Evolutionary conservation across 2,888 invertebrate species (phyloP), one percentile per base, ranked within the genome.

Genomic region (Meta bourneti): DNA sequence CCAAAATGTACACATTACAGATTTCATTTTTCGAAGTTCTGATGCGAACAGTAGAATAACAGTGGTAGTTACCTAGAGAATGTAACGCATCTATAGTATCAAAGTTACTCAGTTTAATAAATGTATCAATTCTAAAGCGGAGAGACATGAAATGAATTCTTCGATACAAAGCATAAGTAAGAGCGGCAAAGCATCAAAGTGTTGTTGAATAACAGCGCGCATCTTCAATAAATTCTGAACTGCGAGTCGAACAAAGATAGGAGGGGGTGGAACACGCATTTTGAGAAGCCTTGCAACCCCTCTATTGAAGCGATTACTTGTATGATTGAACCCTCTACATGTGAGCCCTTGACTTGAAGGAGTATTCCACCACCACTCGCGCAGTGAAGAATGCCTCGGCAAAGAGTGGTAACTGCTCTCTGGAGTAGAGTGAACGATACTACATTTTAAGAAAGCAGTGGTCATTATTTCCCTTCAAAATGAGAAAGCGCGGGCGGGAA

Each of bases 401-500:
- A 78, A 69, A 78, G 78, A 61, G 85, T 78, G 85, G 49, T 75
- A 84, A 84, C 74, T 75, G 84, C 75, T 34, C 34, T 16, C 13
- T 13, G 51, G 49, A 82, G 69, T 48, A 11, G 69, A 82, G 85
- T 78, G 85, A 70, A 70, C 61, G 69, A 86, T 78, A 71, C 77
- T 51, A 77, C 85, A 77, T 78, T 78, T 78, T 78, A 78, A 78
- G 78, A 75, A 84, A 69, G 78, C 85, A 70, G 51, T 7, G 85
- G 85, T 86, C 85, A 86, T 86, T 86, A 86, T 78, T 78, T 52
- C 74, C 74, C 13, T 61, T 84, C 82, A 34, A 34, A 70, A 81
- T 81, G 49, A 34, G 72, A 19, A 20, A 13, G 34, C n/a, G 19
- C 19, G 72, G 34, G 6, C 77, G 13, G 51, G 19, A 80, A 80